Percentiles rank a stretch among this genome's conserved stretches.
phyloP scores from a whole-genome alignment of 1,140 invertebrate genomes.

The Nymphalis io region DNA sequence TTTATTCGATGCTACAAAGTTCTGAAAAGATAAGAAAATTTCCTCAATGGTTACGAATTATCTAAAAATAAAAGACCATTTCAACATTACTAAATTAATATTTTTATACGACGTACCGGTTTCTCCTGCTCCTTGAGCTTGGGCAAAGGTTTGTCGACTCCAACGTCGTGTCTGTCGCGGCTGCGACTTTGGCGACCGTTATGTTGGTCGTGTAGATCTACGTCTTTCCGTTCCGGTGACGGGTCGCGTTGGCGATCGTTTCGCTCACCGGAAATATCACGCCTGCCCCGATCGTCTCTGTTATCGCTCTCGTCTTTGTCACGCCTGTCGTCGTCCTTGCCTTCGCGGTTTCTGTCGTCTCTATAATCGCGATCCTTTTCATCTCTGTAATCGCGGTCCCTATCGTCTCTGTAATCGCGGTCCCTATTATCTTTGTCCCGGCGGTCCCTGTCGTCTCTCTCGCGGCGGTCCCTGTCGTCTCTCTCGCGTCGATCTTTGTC shows the following conservation, averaged over 20 bases:
- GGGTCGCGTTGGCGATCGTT: constrained; percentile 45
- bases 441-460: constrained; percentile 56
- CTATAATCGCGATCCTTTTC: constrained; percentile 50
- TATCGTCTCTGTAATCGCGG: constrained; percentile 47
- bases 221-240: constrained; percentile 32
- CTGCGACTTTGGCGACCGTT: constrained; percentile 56
- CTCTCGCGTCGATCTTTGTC: constrained; percentile 50
- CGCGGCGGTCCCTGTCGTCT: constrained; percentile 45
- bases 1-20: constrained; percentile 84
- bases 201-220: constrained; percentile 33
- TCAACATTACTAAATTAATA: background rate
- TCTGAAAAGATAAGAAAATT: constrained; percentile 78
- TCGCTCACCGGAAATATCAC: constrained; percentile 29
- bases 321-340: constrained; percentile 24
- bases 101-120: constrained; percentile 77
- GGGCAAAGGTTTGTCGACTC: constrained; percentile 79
- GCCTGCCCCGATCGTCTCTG: constrained; percentile 43
- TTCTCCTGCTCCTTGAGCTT: constrained; percentile 83
- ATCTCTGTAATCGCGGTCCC: constrained; percentile 33
- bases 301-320: constrained; percentile 40
- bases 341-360: constrained; percentile 34
- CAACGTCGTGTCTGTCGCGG: constrained; percentile 54
- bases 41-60: too few relatives aligned
- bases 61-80: background rate
- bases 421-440: constrained; percentile 57